These are phyloP conservation scores for Thymallus thymallus DNA, from an alignment of 2,113 vertebrate genomes.

Conservation along the genomic window DNA sequence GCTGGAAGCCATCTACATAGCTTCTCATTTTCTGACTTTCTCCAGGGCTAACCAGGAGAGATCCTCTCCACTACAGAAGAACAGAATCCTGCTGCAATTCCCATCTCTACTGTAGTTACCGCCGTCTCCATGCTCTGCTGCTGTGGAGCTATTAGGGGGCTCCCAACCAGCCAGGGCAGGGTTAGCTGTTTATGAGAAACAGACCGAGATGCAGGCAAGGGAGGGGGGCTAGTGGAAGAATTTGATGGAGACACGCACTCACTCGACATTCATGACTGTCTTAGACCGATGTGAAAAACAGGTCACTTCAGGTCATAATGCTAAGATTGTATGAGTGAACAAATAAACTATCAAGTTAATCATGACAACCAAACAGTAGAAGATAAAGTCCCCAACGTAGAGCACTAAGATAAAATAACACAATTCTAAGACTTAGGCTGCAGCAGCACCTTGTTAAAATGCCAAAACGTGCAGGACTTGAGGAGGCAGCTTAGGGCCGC, in stretches of 20 bases:
- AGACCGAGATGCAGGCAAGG: no score
- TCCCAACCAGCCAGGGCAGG: background rate
- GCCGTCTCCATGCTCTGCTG: background rate
- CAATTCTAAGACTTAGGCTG: background rate
- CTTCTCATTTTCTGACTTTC: background rate
- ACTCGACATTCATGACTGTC: no score
- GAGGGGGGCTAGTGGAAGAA: no score
- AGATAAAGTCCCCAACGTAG: no score
- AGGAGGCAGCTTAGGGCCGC: conserved; percentile 2
- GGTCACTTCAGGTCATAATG: no score
- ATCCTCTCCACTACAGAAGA: background rate
- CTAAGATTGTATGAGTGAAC: no score
- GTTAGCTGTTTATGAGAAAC: background rate
- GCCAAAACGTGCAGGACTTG: conserved; percentile 7
- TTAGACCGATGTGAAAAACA: no score
- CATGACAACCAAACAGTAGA: no score
- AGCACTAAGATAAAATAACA: no score
- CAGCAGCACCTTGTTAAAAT: conserved; percentile 35
- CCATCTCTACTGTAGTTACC: background rate
- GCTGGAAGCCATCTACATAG: background rate
- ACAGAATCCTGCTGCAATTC: background rate
- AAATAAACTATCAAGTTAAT: no score
- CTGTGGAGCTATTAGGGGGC: background rate
- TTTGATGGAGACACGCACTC: no score
- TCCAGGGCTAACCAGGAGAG: background rate